Evolutionary conservation across 2,888 invertebrate species (phyloP).

Genomic region (Conomelus anceps): DNA sequence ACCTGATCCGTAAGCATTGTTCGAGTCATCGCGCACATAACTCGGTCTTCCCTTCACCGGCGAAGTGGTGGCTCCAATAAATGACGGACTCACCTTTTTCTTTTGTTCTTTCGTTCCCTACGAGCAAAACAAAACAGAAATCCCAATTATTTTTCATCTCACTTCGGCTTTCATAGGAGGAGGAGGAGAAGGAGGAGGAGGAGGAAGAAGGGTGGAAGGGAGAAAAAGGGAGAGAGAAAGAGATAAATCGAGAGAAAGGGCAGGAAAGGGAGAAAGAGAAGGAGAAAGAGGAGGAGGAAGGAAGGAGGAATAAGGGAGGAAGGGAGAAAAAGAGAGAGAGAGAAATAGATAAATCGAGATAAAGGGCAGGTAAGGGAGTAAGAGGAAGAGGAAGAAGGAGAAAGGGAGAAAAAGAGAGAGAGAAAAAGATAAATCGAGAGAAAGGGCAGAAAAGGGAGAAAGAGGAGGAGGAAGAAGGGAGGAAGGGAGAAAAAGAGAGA

Average conservation of each 20-base stretch:
- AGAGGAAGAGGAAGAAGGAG: background rate
- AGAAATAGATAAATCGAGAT: background rate
- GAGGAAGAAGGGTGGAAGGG: too few species aligned
- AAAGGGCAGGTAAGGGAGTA: background rate
- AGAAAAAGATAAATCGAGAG: too few species aligned
- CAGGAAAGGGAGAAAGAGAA: too few species aligned
- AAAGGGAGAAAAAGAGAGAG: background rate
- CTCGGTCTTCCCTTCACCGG: slow-evolving; percentile 43
- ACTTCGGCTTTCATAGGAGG: too few species aligned
- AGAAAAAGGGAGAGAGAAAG: too few species aligned
- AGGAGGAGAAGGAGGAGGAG: too few species aligned
- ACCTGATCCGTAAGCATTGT: background rate
- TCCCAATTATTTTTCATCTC: too few species aligned
- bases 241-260: too few species aligned
- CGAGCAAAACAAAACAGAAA: slow-evolving; percentile 9
- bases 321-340: background rate
- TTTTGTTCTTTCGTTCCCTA: slow-evolving; percentile 34
- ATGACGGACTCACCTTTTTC: slow-evolving; percentile 43
- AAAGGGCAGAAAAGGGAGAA: too few species aligned
- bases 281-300: too few species aligned
- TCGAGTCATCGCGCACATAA: background rate
- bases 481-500: background rate
- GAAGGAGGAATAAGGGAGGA: background rate
- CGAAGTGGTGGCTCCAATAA: slow-evolving; percentile 42
- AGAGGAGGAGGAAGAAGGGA: too few species aligned